Percentiles rank a stretch among this genome's conserved stretches.
Conservation (phyloP, 2,888 invertebrate genomes). For the Erebia aethiops region DNA sequence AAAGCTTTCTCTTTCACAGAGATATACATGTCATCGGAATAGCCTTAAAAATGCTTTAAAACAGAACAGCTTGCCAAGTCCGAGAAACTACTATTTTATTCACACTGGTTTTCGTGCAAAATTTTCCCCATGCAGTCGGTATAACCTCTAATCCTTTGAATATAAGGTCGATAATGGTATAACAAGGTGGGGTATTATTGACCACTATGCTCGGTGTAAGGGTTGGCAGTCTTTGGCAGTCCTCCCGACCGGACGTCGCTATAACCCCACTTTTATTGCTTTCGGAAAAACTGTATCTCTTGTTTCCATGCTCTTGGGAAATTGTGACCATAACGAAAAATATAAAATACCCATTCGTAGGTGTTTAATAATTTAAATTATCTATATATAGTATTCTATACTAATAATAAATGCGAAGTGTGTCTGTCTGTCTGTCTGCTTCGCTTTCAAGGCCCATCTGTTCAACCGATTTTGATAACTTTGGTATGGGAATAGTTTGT, state of each 20-base stretch:
- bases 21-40: constrained; percentile 41
- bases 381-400: too few relatives aligned
- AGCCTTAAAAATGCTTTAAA: constrained; percentile 41
- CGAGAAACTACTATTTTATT: constrained; percentile 41
- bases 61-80: constrained; percentile 41
- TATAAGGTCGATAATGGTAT: constrained; percentile 31
- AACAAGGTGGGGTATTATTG: constrained; percentile 13
- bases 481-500: too few relatives aligned
- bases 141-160: constrained; percentile 14
- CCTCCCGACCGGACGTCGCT: constrained; percentile 72
- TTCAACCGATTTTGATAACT: too few relatives aligned
- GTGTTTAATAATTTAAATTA: too few relatives aligned
- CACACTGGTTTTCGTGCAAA: constrained; percentile 30
- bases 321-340: constrained; percentile 38
- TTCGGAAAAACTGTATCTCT: constrained; percentile 73
- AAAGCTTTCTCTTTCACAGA: constrained; percentile 30
- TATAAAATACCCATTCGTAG: constrained; percentile 24
- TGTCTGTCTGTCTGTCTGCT: too few relatives aligned
- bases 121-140: background rate
- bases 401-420: too few relatives aligned
- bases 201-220: constrained; percentile 43
- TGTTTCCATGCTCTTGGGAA: constrained; percentile 53
- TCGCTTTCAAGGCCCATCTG: too few relatives aligned
- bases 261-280: constrained; percentile 75
- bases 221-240: constrained; percentile 66